phyloP scores from a whole-genome alignment of 2,797 vertebrate genomes.

The Epinephelus coioides region DNA sequence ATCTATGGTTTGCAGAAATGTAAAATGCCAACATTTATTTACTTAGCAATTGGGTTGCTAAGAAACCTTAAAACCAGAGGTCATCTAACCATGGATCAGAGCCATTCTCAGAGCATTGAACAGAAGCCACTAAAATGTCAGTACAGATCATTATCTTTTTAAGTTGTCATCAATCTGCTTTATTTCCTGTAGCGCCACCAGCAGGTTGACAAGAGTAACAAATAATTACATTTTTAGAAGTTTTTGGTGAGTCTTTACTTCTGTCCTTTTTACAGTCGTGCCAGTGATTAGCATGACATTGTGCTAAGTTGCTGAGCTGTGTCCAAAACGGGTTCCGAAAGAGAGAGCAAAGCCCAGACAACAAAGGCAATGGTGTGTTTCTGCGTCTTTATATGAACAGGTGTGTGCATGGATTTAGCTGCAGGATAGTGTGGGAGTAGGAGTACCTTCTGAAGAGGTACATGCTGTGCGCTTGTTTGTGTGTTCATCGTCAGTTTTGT shows the following conservation, averaged over 20 bases:
- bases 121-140: neutral
- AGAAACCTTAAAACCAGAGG: neutral
- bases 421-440: slow-evolving; percentile 14
- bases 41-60: neutral
- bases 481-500: neutral
- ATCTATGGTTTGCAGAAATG: no score
- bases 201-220: neutral
- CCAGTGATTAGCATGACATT: neutral
- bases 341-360: neutral
- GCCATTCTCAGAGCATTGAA: neutral
- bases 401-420: slow-evolving; percentile 6
- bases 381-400: slow-evolving; percentile 3
- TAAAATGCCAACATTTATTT: no score
- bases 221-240: neutral
- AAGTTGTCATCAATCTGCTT: neutral
- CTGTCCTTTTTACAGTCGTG: neutral
- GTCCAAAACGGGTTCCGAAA: neutral
- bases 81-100: neutral
- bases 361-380: neutral
- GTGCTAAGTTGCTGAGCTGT: neutral
- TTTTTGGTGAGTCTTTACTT: neutral
- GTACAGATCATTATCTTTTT: neutral
- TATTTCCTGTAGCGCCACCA: neutral
- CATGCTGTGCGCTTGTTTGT: slow-evolving; percentile 16
- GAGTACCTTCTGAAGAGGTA: slow-evolving; percentile 22